Conservation (phyloP, 2,888 invertebrate genomes). For the Aplocera efformata region DNA sequence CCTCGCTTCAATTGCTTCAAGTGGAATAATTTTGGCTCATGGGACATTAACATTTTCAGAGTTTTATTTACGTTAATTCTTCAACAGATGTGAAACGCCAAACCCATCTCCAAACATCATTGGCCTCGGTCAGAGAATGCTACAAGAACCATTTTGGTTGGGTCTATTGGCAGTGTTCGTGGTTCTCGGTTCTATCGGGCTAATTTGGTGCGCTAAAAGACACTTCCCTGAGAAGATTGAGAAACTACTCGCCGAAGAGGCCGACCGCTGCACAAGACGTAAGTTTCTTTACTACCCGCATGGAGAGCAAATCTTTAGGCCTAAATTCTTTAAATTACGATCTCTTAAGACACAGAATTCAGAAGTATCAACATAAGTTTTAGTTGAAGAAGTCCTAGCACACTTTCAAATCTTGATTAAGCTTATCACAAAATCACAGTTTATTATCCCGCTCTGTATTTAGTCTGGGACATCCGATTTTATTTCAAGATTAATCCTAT, state of each 20-base stretch:
- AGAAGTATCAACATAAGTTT: slow-evolving; percentile 9
- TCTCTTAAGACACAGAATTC: slow-evolving; percentile 33
- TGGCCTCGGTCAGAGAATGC: slow-evolving; percentile 87
- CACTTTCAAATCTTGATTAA: slow-evolving; percentile 26
- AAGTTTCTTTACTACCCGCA: slow-evolving; percentile 46
- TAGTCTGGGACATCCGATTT: slow-evolving; percentile 15
- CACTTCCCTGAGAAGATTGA: slow-evolving; percentile 93
- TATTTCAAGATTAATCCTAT: slow-evolving; percentile 3
- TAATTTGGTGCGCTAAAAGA: slow-evolving; percentile 91
- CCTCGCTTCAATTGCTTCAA: too few relatives aligned
- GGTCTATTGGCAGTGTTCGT: slow-evolving; percentile 91
- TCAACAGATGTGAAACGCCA: slow-evolving; percentile 85
- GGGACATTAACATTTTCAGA: too few relatives aligned
- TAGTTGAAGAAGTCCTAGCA: slow-evolving; percentile 24
- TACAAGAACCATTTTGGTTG: slow-evolving; percentile 94
- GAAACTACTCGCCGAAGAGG: slow-evolving; percentile 89
- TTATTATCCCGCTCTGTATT: slow-evolving; percentile 10
- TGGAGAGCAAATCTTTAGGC: slow-evolving; percentile 63
- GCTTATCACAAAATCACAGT: slow-evolving; percentile 38
- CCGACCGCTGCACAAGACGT: slow-evolving; percentile 86
- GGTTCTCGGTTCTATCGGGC: slow-evolving; percentile 88
- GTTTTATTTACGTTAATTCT: too few relatives aligned
- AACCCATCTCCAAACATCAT: slow-evolving; percentile 75
- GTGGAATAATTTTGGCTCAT: too few relatives aligned
- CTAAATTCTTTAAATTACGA: slow-evolving; percentile 33